These are phyloP conservation scores for Danaus chrysippus DNA, from an alignment of 2,888 invertebrate genomes.

Conservation along the genomic window DNA sequence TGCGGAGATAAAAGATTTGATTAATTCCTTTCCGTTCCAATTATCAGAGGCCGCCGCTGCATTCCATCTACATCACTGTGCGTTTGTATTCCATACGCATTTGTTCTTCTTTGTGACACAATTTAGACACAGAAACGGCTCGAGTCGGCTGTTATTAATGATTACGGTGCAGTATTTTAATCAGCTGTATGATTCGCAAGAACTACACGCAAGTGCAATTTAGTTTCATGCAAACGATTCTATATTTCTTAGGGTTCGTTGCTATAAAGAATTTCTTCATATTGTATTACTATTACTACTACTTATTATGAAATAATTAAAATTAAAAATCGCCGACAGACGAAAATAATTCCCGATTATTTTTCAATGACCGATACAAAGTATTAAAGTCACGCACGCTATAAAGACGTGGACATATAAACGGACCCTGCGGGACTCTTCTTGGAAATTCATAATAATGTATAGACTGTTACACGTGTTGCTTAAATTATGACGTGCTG, in stretches of 20 bases:
- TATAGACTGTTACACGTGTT: slow-evolving; percentile 51
- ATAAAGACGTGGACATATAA: slow-evolving; percentile 44
- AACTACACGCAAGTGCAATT: slow-evolving; percentile 3
- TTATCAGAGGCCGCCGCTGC: slow-evolving; percentile 26
- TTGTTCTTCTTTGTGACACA: slow-evolving; percentile 8
- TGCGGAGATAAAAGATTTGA: slow-evolving; percentile 37
- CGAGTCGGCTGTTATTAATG: slow-evolving; percentile 26
- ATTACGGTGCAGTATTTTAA: slow-evolving; percentile 35
- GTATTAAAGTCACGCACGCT: slow-evolving; percentile 15
- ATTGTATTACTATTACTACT: neutral
- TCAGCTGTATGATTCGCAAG: slow-evolving; percentile 31
- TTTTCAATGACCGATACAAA: neutral
- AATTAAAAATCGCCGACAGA: neutral
- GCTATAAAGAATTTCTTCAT: neutral
- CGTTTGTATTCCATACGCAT: slow-evolving; percentile 5
- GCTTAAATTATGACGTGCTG: slow-evolving; percentile 39
- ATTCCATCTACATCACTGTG: slow-evolving; percentile 9
- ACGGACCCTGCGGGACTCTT: slow-evolving; percentile 37
- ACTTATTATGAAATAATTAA: neutral
- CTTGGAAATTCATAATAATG: slow-evolving; percentile 42
- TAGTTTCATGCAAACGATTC: neutral
- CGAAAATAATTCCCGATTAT: neutral
- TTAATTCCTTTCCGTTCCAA: slow-evolving; percentile 35
- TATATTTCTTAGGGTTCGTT: neutral
- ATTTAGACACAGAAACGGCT: slow-evolving; percentile 11